Evolutionary conservation across 2,888 invertebrate genomes (phyloP).

Genomic region (Netelia virgata): DNA sequence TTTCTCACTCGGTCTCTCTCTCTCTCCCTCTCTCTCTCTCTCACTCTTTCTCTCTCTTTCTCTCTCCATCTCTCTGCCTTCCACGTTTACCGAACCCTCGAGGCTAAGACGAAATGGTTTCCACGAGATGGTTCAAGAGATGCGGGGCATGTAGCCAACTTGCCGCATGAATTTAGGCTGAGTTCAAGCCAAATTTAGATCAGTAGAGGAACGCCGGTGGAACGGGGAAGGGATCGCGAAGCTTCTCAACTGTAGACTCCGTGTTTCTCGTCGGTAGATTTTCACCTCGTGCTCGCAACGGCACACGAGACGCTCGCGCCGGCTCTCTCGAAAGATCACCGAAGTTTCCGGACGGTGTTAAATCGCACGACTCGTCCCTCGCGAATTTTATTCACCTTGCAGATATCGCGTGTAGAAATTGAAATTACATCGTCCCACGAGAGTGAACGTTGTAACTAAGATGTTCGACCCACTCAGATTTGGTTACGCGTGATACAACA

Average conservation of each 20-base stretch:
- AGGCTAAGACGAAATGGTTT: conserved; percentile 49
- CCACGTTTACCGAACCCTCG: conserved; percentile 32
- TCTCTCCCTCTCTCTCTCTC: background rate
- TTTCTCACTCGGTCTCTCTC: background rate
- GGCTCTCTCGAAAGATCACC: conserved; percentile 23
- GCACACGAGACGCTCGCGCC: background rate
- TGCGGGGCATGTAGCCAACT: conserved; percentile 67
- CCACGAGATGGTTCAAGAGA: conserved; percentile 56
- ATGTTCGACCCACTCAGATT: background rate
- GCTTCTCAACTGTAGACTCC: conserved; percentile 45
- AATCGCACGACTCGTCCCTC: background rate
- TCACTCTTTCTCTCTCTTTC: background rate
- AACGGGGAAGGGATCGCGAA: conserved; percentile 63
- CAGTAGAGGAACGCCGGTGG: conserved; percentile 74
- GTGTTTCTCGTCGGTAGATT: conserved; percentile 25
- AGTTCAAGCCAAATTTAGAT: conserved; percentile 80
- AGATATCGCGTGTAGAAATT: conserved; percentile 40
- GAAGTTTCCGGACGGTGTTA: conserved; percentile 11
- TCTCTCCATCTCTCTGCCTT: background rate
- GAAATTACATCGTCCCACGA: conserved; percentile 39
- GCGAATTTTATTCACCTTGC: conserved; percentile 28
- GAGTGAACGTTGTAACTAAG: conserved; percentile 45
- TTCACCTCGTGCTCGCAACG: conserved; percentile 15
- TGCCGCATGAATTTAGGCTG: conserved; percentile 78
- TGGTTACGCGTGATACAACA: too few species aligned